These are phyloP conservation scores for Gerris lacustris DNA, from an alignment of 2,888 invertebrate species.

Conservation along the genomic window DNA sequence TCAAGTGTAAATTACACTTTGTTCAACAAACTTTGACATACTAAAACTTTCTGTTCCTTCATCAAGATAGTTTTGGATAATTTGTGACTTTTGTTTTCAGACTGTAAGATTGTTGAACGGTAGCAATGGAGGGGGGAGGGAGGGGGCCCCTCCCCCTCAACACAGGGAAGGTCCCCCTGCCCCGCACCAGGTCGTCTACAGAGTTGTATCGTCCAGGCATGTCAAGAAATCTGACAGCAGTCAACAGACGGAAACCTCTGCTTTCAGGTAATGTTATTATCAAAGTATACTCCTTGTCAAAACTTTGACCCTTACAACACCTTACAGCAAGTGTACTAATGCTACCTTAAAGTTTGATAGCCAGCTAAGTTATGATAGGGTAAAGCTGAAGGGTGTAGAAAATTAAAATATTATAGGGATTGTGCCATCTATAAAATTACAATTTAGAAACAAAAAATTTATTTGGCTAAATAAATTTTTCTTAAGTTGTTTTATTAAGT, in stretches of 20 bases:
- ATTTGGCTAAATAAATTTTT: no score
- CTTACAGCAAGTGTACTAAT: no score
- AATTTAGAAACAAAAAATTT: no score
- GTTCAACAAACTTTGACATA: not conserved
- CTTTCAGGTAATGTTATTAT: slow-evolving; percentile 35
- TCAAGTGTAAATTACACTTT: not conserved
- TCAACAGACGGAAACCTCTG: slow-evolving; percentile 43
- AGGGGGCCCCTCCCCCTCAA: slow-evolving; percentile 27
- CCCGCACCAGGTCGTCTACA: slow-evolving; percentile 32
- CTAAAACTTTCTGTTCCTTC: not conserved
- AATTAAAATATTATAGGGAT: no score
- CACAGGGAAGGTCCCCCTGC: slow-evolving; percentile 27
- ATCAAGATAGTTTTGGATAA: not conserved
- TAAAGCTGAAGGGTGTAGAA: no score
- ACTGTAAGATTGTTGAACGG: slow-evolving; percentile 33
- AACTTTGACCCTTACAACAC: no score
- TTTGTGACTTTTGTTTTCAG: slow-evolving; percentile 15
- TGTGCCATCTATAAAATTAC: no score
- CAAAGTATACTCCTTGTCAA: not conserved
- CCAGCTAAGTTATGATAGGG: no score
- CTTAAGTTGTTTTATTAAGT: no score
- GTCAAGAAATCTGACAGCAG: slow-evolving; percentile 42
- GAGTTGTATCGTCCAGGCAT: slow-evolving; percentile 33
- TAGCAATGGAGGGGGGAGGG: slow-evolving; percentile 38
- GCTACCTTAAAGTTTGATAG: no score